Conservation (phyloP, 2,888 invertebrate genomes). For the Pristionchus exspectatus region DNA sequence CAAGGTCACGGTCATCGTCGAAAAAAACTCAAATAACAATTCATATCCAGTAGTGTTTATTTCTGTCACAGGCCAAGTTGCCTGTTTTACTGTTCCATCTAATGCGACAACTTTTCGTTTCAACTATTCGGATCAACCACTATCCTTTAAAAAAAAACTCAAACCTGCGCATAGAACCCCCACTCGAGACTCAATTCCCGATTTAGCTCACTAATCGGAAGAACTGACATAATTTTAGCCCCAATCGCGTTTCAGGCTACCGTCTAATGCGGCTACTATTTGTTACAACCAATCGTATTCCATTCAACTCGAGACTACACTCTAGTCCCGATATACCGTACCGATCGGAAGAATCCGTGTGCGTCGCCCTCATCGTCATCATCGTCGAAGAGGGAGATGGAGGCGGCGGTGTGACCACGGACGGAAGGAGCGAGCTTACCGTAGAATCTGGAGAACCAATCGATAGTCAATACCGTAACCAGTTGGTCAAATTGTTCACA, state of each 20-base stretch:
- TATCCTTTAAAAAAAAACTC: no score
- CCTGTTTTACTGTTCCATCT: no score
- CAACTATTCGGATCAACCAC: no score
- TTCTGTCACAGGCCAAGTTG: no score
- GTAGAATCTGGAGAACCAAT: constrained; percentile 18
- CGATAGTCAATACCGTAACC: background rate
- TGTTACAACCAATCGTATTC: no score
- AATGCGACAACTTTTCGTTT: no score
- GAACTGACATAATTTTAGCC: no score
- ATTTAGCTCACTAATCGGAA: constrained; percentile 3
- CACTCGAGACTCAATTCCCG: background rate
- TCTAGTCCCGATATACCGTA: background rate
- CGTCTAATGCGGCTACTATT: no score
- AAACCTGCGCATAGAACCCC: no score
- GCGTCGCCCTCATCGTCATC: constrained; percentile 40
- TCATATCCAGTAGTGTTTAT: background rate
- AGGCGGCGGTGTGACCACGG: background rate
- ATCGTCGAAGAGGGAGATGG: constrained; percentile 40
- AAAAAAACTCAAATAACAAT: background rate
- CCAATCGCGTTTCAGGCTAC: background rate
- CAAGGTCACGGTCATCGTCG: no score
- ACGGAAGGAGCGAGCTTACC: constrained; percentile 36
- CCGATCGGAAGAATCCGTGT: constrained; percentile 35
- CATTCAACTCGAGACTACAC: background rate
- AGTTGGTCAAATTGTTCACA: no score